phyloP scores from a whole-genome alignment of 2,797 vertebrate species.

The Pristis pectinata region DNA sequence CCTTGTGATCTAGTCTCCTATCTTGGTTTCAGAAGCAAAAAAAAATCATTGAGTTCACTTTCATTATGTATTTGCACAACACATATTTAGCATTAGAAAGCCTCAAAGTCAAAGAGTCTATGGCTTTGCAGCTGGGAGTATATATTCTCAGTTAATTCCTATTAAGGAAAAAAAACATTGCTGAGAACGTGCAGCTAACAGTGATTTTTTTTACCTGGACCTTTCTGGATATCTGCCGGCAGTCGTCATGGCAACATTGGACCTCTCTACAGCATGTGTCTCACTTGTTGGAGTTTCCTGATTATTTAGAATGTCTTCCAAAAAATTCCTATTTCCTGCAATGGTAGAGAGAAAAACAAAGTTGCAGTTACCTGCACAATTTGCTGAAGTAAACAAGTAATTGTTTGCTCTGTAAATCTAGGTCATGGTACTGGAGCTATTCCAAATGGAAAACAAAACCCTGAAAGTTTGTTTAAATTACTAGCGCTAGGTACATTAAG shows the following conservation, averaged over 20 bases:
- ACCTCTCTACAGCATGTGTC: conserved; percentile 42
- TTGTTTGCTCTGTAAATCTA: conserved; percentile 1
- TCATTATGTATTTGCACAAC: neutral
- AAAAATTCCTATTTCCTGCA: conserved; percentile 56
- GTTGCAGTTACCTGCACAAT: neutral
- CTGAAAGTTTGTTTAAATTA: neutral
- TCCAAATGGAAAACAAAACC: neutral
- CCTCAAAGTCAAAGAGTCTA: neutral
- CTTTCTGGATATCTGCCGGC: conserved; percentile 49
- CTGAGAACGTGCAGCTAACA: conserved; percentile 7
- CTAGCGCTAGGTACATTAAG: neutral
- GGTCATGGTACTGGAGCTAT: neutral
- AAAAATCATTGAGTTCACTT: neutral
- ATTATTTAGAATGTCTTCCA: conserved; percentile 55
- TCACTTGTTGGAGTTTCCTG: conserved; percentile 50
- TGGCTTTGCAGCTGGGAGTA: conserved; percentile 2
- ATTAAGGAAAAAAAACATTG: conserved; percentile 31
- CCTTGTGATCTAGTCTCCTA: conserved; percentile 66
- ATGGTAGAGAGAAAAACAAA: conserved; percentile 41
- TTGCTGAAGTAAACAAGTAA: neutral
- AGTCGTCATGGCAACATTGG: conserved; percentile 52
- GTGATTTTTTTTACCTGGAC: conserved; percentile 60
- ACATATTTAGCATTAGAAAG: neutral
- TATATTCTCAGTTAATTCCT: conserved; percentile 31
- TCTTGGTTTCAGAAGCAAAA: conserved; percentile 11